Base-by-base conservation (phyloP, 2,888 invertebrate genomes). In the Mactromeris polynyma region DNA sequence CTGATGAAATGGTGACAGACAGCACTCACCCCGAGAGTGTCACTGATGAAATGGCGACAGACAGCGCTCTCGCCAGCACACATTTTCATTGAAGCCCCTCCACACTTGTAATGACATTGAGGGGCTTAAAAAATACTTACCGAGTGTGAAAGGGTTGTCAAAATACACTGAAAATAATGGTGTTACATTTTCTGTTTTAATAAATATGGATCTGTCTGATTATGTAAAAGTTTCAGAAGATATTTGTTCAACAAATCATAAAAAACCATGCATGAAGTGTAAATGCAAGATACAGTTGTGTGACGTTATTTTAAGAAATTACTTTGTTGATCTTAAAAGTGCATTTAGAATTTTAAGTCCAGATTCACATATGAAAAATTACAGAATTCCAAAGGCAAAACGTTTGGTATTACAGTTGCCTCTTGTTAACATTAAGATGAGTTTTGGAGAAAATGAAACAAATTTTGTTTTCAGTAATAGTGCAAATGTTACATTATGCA, bases 261-360 rank as follows among this genome's bases (percentile, higher is more conserved):
- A 73, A 83, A 33, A 83, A 26, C 40, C 83, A 83, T 83, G 83
- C 83, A 73, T 64, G 64, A 64, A 64, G 73, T 83, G 83, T 83
- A 33, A 64, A 40, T 38, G 83, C 36, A 83, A 83, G 73, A 73
- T 64, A 31, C 69, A 64, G 42, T 38, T 83, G 36, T 83, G 69
- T 83, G 64, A 69, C 9, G 9, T 17, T 81, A 40, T 81, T 38
- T 81, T 51, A 19, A 42, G 40, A 42, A 81, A 81, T 83, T 83
- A 83, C 69, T 83, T 69, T n/a, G 42, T 83, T 64, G 83, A 83
- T 40, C 73, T 83, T 33, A 83, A 83, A 83, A 64, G 69, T 73
- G 83, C 83, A 83, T 83, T 64, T 83, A 83, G 73, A 83, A 64
- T 83, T 33, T 64, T 83, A 64, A 83, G 83, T 83, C 83, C 83